Evolutionary conservation across 2,797 vertebrate species (phyloP), one percentile per base, ranked within the genome.

Genomic region (Astyanax mexicanus): DNA sequence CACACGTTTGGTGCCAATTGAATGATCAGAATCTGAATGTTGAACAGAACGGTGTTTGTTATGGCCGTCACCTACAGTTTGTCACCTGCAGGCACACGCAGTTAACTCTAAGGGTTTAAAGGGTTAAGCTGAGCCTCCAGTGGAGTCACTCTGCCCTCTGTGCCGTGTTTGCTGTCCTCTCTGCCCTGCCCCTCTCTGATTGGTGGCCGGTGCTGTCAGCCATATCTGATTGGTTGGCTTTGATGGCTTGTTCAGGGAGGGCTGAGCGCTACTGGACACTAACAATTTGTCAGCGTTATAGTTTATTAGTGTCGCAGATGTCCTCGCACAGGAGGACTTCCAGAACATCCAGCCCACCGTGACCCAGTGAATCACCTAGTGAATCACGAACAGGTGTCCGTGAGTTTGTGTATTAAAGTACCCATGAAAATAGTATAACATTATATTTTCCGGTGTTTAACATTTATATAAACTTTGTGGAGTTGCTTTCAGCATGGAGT

Each of bases 251-350:
- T 85, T 89, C 85, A 84, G 77, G 55, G 64, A 69, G 44, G 55
- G 82, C 86, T 84, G 84, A 79, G 86, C 90, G 82, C 85, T 88
- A 90, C 88, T 81, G 82, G 90, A 91, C 88, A 87, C 86, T 86
- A 84, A 88, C 87, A 88, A 90, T 94, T 93, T 92, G 89, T 94
- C 92, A 90, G 85, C 82, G 92, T 93, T 92, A 92, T 92, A 87
- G 89, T 93, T 92, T 92, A 92, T 93, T 91, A 89, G 88, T 87
- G 85, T 87, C 88, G 90, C 92, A 92, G 92, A 92, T 93, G 92
- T 92, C 89, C 92, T 90, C 84, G 54, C 85, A 80, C 78, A 84
- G 89, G 86, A 91, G 87, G 86, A 81, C 84, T 81, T 85, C 81
- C 60, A 84, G 73, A 81, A 80, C 72, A 81, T 76, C 80, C 62